Evolutionary conservation across 2,888 invertebrate species (phyloP), one percentile per base, ranked within the genome.

Genomic region (Xylota sylvarum): DNA sequence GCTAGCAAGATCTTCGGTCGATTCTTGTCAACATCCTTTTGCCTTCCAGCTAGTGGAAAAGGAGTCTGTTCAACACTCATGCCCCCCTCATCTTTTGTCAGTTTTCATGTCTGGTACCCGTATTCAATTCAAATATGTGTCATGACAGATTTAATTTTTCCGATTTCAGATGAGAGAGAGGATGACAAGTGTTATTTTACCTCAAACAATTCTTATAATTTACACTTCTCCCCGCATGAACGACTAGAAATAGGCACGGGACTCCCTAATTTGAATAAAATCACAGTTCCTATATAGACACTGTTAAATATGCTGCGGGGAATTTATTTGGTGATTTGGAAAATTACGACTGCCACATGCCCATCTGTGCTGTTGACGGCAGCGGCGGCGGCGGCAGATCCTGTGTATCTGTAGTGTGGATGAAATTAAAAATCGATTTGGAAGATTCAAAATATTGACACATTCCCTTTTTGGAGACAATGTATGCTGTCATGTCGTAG

Each of bases 381-480:
- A n/a, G n/a, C n/a, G n/a, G 32, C 32, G 30, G 32, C 32, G 32
- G 32, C 55, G 23, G 35, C 52, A 19, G 23, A 58, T 52, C 48
- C 58, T 60, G 32, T 30, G 35, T 62, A 12, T 48, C 52, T 70
- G 55, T 64, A n/a, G 70, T 52, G 56, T 64, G 64, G 27, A 50
- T 46, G 64, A 79, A 79, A 79, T 79, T 79, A 79, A 79, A 79
- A 79, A 79, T 72, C 79, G 72, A 79, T 79, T 79, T 56, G 64
- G 40, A 65, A 50, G 17, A 69, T 65, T 72, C 72, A 79, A 72
- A 79, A 72, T 72, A 79, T 79, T 79, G 79, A 79, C 79, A 72
- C 55, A 48, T 72, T 64, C n/a, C 56, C 55, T 56, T 43, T 52
- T 55, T 14, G 35, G 52, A 35, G 78, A 78, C 78, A 62, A 52